Evolutionary conservation across 2,113 vertebrate genomes (phyloP).

Genomic region (Hylia prasina): DNA sequence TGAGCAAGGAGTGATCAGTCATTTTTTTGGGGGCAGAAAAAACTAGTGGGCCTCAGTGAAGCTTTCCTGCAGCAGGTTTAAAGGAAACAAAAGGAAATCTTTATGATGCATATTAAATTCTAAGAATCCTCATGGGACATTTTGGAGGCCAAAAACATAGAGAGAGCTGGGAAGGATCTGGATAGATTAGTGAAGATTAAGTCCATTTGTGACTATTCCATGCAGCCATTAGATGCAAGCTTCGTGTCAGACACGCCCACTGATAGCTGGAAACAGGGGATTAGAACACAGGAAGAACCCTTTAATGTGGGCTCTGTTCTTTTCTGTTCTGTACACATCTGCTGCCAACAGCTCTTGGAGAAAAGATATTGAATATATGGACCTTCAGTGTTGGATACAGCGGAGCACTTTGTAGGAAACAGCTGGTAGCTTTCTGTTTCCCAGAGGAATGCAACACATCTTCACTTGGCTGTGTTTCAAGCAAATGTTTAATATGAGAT

Average conservation of each 20-base stretch:
- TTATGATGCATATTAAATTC: background rate
- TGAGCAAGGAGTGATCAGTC: background rate
- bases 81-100: background rate
- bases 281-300: background rate
- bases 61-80: background rate
- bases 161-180: background rate
- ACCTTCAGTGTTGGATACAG: background rate
- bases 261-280: background rate
- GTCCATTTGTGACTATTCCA: background rate
- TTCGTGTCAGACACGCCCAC: background rate
- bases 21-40: background rate
- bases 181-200: constrained; percentile 10
- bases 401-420: background rate
- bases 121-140: background rate
- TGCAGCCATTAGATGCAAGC: background rate
- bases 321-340: background rate
- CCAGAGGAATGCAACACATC: background rate
- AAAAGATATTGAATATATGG: background rate
- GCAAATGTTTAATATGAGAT: background rate
- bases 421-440: constrained; percentile 17
- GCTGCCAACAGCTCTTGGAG: background rate
- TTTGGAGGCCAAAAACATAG: background rate
- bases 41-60: background rate
- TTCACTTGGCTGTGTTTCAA: constrained; percentile 14
- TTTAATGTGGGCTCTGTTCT: constrained; percentile 8